These are phyloP conservation scores for Copidosoma floridanum DNA, from an alignment of 1,140 invertebrate species.

Conservation along the genomic window DNA sequence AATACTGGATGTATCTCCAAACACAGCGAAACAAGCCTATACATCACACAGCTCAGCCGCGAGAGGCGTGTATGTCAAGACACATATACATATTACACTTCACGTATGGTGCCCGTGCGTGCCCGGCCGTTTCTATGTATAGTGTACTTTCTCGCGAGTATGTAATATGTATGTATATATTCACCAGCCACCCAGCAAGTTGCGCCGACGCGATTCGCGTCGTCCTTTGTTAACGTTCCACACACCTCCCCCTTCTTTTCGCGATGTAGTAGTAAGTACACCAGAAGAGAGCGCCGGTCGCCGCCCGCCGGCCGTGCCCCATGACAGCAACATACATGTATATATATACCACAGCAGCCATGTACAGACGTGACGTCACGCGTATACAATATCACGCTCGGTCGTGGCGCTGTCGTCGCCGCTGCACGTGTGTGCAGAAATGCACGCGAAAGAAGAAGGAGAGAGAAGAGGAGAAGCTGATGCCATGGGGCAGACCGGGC, in stretches of 20 bases:
- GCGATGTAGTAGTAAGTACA: too few relatives aligned
- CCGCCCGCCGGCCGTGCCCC: background rate
- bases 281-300: too few relatives aligned
- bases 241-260: conserved; percentile 4
- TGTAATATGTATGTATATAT: background rate
- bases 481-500: too few relatives aligned
- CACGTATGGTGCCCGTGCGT: too few relatives aligned
- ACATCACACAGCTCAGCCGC: too few relatives aligned
- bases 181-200: too few relatives aligned
- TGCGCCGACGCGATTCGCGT: conserved; percentile 24
- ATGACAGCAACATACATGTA: background rate
- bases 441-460: background rate
- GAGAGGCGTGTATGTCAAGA: too few relatives aligned
- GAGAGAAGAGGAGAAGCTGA: background rate
- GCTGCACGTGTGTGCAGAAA: background rate
- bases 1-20: too few relatives aligned
- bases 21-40: too few relatives aligned
- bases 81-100: too few relatives aligned
- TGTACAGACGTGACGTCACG: conserved; percentile 21
- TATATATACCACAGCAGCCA: conserved; percentile 3
- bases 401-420: background rate
- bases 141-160: too few relatives aligned
- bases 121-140: background rate
- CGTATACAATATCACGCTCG: background rate
- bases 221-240: conserved; percentile 25